These are phyloP conservation scores for Eunapius fragilis DNA, from an alignment of 37 sponge, comb jelly and placozoan genomes.

Conservation along the genomic window DNA sequence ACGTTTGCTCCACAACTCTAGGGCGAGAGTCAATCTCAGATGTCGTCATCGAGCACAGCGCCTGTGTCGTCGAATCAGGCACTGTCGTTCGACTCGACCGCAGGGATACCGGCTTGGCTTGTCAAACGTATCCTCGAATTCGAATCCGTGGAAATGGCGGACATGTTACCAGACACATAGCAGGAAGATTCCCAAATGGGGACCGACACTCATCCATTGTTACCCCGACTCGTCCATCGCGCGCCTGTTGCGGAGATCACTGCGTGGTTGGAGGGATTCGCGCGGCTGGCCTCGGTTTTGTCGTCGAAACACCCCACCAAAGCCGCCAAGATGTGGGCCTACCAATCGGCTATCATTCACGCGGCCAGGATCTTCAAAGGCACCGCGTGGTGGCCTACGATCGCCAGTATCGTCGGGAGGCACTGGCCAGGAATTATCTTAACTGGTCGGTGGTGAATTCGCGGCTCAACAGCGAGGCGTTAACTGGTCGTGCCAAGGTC, in stretches of 20 bases:
- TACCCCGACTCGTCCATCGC: background rate
- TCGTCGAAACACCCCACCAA: background rate
- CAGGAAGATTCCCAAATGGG: background rate
- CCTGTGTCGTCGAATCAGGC: no score
- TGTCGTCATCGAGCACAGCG: no score
- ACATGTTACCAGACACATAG: background rate
- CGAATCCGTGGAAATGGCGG: conserved; percentile 17
- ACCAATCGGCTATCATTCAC: conserved; percentile 1
- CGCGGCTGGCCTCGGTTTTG: background rate
- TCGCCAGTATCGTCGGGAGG: conserved; percentile 8
- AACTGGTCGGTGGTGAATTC: background rate
- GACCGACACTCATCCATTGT: no score
- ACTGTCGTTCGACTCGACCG: background rate
- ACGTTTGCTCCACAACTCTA: no score
- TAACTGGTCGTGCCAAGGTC: background rate
- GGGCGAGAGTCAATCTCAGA: no score
- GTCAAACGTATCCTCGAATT: background rate
- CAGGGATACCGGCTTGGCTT: background rate
- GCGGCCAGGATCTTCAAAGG: conserved; percentile 3
- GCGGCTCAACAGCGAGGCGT: background rate
- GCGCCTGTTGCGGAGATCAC: background rate
- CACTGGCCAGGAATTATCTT: background rate
- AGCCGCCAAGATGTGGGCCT: conserved; percentile 2
- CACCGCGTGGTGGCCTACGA: conserved; percentile 15
- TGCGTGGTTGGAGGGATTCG: background rate